A percentile compares a stretch with the other conserved stretches of the same genome.
Evolutionary conservation across 2,113 vertebrate genomes (phyloP).

Genomic region (Cariama cristata): DNA sequence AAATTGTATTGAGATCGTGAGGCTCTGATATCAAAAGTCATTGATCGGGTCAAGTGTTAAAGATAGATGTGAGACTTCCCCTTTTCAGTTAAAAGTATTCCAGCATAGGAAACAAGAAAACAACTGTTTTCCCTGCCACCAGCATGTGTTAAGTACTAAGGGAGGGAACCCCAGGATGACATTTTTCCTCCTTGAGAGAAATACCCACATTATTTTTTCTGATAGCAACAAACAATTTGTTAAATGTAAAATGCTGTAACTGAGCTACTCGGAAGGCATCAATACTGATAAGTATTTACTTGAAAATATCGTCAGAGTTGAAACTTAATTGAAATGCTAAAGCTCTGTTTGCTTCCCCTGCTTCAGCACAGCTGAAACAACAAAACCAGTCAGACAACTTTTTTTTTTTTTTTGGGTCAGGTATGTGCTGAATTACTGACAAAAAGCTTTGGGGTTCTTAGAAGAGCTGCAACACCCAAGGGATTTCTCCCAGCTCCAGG

Average conservation of each 20-base stretch:
- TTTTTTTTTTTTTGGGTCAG: background rate
- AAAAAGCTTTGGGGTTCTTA: constrained; percentile 20
- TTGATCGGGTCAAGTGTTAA: background rate
- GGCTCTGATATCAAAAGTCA: background rate
- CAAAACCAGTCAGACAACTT: constrained; percentile 68
- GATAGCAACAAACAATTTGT: background rate
- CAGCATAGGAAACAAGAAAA: background rate
- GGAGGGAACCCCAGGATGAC: background rate
- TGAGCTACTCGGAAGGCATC: background rate
- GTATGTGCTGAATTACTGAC: constrained; percentile 54
- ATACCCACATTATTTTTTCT: background rate
- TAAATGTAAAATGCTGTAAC: background rate
- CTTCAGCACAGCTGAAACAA: constrained; percentile 51
- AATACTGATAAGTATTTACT: constrained; percentile 44
- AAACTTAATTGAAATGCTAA: constrained; percentile 42
- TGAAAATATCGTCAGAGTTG: constrained; percentile 30
- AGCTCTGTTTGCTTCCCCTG: constrained; percentile 38
- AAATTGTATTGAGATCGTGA: background rate
- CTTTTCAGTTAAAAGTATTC: background rate
- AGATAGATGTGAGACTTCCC: background rate
- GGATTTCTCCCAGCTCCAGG: background rate
- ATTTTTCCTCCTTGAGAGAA: background rate
- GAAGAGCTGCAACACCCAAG: background rate
- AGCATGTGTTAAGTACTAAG: background rate
- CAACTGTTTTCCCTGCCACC: background rate